Conservation (phyloP, 2,113 vertebrate species). For the Hystrix brachyura region DNA sequence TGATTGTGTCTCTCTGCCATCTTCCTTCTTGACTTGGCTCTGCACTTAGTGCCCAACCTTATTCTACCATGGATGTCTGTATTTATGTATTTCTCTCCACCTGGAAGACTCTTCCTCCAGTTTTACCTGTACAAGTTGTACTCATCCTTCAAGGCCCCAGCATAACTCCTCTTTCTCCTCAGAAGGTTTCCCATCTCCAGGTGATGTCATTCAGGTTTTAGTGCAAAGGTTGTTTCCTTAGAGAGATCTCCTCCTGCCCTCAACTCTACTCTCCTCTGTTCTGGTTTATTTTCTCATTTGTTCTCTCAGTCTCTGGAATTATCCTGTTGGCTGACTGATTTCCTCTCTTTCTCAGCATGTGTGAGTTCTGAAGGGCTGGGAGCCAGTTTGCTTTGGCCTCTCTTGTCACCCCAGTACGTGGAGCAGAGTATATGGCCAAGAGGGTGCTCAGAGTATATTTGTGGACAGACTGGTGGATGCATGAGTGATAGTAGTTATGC, state of each 20-base stretch:
- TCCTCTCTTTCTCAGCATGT: neutral
- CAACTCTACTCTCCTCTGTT: neutral
- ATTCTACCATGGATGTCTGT: neutral
- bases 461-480: neutral
- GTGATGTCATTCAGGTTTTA: neutral
- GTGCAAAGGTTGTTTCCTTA: neutral
- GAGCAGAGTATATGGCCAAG: neutral
- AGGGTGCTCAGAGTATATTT: neutral
- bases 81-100: neutral
- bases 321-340: neutral
- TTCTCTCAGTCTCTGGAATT: neutral
- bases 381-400: neutral
- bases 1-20: neutral
- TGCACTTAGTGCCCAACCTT: neutral
- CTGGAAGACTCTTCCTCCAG: neutral
- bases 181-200: neutral
- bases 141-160: neutral
- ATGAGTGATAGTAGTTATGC: neutral
- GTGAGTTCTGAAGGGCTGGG: rapidly evolving
- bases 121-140: neutral
- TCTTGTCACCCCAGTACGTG: neutral
- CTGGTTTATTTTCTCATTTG: neutral
- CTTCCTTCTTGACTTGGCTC: neutral
- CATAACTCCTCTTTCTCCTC: too few species aligned
- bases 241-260: neutral